Base-by-base conservation (phyloP, 2,888 invertebrate species). In the Villa cingulata region DNA sequence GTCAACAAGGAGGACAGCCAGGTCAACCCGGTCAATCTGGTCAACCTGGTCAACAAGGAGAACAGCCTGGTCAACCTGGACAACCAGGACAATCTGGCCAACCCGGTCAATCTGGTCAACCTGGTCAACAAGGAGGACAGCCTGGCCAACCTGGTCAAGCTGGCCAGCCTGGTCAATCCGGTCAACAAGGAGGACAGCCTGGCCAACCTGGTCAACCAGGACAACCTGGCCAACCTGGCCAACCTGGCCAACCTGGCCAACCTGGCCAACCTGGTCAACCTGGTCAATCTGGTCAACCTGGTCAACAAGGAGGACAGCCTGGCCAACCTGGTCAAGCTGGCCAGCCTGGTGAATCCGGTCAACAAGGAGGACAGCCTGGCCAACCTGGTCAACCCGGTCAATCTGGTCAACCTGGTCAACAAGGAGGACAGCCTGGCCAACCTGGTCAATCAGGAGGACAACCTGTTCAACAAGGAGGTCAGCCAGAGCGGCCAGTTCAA, bases 391-490 rank as follows among this genome's bases (percentile, higher is more conserved):
- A 32, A 32, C 6, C 7, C 9, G 6, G 29, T 1, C 29, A 32
- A 32, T 2, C 29, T 17, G n/a, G 12, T 14, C 27, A 42, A 17
- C 12, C 16, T 2, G 38, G 5, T 9, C 36, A 23, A 23, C 23
- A 4, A 23, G 23, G 23, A 23, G 23, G 23, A 23, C 23, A n/a
- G 32, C 27, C 17, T 32, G 29, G 15, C 39, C 45, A 12, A 43
- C 43, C 15, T 18, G 29, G 7, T 1, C 29, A 32, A 12, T 14
- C 3, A 32, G 29, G 6, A 2, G 49, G 81, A 1, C 29, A 32
- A 5, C 29, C 6, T 4, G 29, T 9, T 1, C 29, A 32, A 5
- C 29, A 9, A 4, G 29, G 29, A 5, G 23, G 23, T 7, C 23
- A 23, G 50, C 49, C 17, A 37, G 41, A 1, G 32, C 41, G 17